A percentile compares a stretch with the other conserved stretches of the same genome.
Conservation (phyloP, 2,888 invertebrate genomes). For the Euplagia quadripunctaria region DNA sequence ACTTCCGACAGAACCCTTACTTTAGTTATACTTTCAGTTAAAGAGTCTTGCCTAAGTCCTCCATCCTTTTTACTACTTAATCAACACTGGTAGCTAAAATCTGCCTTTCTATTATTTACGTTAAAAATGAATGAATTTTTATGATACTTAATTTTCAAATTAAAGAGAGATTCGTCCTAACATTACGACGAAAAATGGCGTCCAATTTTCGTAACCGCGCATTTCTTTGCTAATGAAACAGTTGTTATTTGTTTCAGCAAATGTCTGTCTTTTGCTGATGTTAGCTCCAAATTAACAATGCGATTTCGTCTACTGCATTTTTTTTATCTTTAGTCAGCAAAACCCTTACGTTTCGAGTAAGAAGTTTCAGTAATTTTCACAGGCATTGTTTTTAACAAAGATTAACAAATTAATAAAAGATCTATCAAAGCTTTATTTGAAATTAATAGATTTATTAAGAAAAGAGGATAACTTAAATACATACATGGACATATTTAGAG, state of each 20-base stretch:
- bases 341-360: not conserved
- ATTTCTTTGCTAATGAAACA: slow-evolving; percentile 74
- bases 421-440: too few relatives aligned
- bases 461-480: too few relatives aligned
- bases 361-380: too few relatives aligned
- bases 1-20: not conserved
- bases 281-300: slow-evolving; percentile 45
- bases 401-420: too few relatives aligned
- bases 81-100: not conserved
- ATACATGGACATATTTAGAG: too few relatives aligned
- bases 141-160: slow-evolving; percentile 51
- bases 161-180: slow-evolving; percentile 58
- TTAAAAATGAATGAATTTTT: not conserved
- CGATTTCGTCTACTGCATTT: slow-evolving; percentile 37
- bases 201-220: slow-evolving; percentile 68
- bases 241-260: slow-evolving; percentile 63
- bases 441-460: too few relatives aligned
- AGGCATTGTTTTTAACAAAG: too few relatives aligned
- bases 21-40: not conserved
- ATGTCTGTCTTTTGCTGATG: slow-evolving; percentile 51
- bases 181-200: slow-evolving; percentile 63
- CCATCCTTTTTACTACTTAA: not conserved
- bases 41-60: not conserved
- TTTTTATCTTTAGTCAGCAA: slow-evolving; percentile 26
- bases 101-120: not conserved